phyloP scores from a whole-genome alignment of 1,140 invertebrate genomes.

The Onthophagus taurus region DNA sequence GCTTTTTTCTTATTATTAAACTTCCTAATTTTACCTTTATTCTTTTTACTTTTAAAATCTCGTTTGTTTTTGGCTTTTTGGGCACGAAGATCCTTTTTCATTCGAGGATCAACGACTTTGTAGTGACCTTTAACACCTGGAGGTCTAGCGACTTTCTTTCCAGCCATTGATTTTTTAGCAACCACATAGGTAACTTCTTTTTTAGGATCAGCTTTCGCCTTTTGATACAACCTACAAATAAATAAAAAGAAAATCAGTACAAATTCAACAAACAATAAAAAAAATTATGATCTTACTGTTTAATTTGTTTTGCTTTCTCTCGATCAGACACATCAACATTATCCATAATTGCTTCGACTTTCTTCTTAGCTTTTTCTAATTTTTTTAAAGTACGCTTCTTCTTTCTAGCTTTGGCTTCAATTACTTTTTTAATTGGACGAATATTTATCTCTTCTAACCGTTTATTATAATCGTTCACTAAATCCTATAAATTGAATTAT shows the following conservation, averaged over 20 bases:
- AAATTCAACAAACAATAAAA: conserved; percentile 1
- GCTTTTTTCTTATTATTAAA: conserved; percentile 8
- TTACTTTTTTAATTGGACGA: conserved; percentile 94
- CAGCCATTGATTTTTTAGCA: conserved; percentile 77
- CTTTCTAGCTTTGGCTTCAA: conserved; percentile 96
- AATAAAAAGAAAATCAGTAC: background rate
- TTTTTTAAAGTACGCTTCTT: conserved; percentile 79
- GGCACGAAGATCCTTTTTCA: conserved; percentile 87
- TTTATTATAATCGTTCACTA: conserved; percentile 64
- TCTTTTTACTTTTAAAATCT: conserved; percentile 35
- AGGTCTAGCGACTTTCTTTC: conserved; percentile 68
- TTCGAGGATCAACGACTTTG: conserved; percentile 87
- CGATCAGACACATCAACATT: conserved; percentile 79
- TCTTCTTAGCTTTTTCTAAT: conserved; percentile 92
- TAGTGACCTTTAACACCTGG: conserved; percentile 84
- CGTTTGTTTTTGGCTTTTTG: conserved; percentile 55
- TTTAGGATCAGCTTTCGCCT: conserved; percentile 73
- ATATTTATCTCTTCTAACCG: conserved; percentile 82
- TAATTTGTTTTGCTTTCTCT: conserved; percentile 88
- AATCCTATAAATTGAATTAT: conserved; percentile 41
- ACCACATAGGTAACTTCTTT: conserved; percentile 91
- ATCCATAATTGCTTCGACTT: conserved; percentile 84
- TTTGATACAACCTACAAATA: conserved; percentile 77
- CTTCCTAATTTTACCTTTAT: conserved; percentile 3
- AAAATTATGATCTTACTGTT: conserved; percentile 53